A percentile compares a stretch with the other conserved stretches of the same genome.
Evolutionary conservation across 2,797 vertebrate species (phyloP).

Genomic region (Leptatherina wallacei): DNA sequence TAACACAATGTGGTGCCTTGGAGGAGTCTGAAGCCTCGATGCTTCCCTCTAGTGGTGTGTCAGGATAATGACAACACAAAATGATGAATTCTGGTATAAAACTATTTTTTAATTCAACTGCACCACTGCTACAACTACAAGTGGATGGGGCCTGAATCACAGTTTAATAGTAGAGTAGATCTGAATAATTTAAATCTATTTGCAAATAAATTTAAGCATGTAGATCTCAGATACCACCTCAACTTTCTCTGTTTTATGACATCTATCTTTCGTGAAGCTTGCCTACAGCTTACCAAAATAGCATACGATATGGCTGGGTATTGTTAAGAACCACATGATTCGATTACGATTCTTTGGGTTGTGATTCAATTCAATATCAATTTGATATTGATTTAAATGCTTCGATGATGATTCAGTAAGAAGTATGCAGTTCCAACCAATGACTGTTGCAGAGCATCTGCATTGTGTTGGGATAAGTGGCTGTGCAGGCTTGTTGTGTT

Average conservation of each 20-base stretch:
- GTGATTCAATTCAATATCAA: too few relatives aligned
- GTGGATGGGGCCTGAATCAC: background rate
- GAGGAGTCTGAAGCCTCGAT: background rate
- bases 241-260: background rate
- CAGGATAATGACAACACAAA: constrained; percentile 23
- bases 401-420: too few relatives aligned
- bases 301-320: too few relatives aligned
- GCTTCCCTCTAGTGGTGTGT: constrained; percentile 52
- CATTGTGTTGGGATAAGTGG: too few relatives aligned
- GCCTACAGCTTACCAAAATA: too few relatives aligned
- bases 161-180: background rate
- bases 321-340: too few relatives aligned
- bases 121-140: background rate
- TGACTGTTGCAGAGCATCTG: too few relatives aligned
- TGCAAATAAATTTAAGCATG: too few relatives aligned
- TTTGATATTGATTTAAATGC: too few relatives aligned
- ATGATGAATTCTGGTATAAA: background rate
- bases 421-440: too few relatives aligned
- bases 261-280: background rate
- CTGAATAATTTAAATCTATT: background rate
- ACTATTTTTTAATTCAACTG: background rate
- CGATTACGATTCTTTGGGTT: too few relatives aligned
- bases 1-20: background rate
- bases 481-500: too few relatives aligned
- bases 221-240: background rate